Base-by-base conservation (phyloP, 2,113 vertebrate species). In the Rhabdornis inornatus region DNA sequence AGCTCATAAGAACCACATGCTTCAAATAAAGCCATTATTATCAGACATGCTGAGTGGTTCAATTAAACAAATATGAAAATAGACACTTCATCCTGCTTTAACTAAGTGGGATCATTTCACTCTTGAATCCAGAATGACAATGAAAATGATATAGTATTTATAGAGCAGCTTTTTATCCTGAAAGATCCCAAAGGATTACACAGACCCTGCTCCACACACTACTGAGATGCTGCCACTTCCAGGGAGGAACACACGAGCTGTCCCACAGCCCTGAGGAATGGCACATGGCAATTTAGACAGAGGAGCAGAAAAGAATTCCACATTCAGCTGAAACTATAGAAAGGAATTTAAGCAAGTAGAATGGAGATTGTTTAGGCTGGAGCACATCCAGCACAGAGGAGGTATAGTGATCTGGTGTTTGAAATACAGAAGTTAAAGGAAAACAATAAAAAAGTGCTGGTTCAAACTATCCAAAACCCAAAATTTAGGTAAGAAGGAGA, bases 11-110 rank as follows among this genome's bases (percentile, higher is more conserved):
- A 94, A 96, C 94, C 94, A 95, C 95, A 97, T 95, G 95, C 94
- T 92, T 96, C 90, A 96, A 95, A 96, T 94, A 95, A 93, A 96
- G 55, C 83, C 89, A 94, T 94, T 94, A 94, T 81, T 91, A 94
- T 92, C 77, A 85, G 83, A 94, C 89, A 87, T 1, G 5, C 72
- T 47, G 92, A 96, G 74, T 84, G 92, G 96, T 95, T 97, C 95
- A 96, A 96, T 97, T 97, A 96, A 96, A 94, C 94, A 97, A 96
- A 97, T 95, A 96, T 95, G 87, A 94, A 97, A 97, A 97, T 64
- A 97, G 95, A 96, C 88, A 83, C 90, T 96, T 94, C 94, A 96
- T 97, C 95, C 95, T 90, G 66, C 85, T 93, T 95, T 86, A 94
- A 92, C 94, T 96, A 88, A 96, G 81, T 63, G 83, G 87, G 95